Conservation (phyloP, 2,888 invertebrate species). For the Syrphus vitripennis region DNA sequence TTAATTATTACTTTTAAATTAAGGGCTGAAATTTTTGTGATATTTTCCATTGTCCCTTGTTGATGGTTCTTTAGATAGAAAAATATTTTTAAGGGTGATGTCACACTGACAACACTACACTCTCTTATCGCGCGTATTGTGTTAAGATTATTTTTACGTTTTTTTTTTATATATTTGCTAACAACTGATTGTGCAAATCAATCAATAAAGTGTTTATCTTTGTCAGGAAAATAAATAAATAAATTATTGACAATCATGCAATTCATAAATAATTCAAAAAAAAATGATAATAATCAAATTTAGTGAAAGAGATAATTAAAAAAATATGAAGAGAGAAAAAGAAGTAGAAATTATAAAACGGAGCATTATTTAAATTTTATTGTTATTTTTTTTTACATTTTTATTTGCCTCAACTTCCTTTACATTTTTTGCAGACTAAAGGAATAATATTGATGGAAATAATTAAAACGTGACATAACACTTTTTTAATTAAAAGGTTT, state of each 20-base stretch:
- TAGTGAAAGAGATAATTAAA: background rate
- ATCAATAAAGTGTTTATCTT: conserved; percentile 6
- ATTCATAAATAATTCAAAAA: background rate
- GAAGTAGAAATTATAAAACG: background rate
- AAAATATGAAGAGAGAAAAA: background rate
- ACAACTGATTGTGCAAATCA: conserved; percentile 17
- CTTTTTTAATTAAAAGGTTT: conserved; percentile 2
- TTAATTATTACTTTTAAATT: conserved; percentile 5
- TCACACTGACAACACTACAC: conserved; percentile 36
- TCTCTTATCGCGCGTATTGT: conserved; percentile 47
- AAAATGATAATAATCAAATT: background rate
- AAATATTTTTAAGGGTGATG: conserved; percentile 48
- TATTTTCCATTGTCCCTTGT: conserved; percentile 50
- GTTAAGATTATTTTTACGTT: background rate
- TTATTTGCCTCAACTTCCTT: conserved; percentile 24
- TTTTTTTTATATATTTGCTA: background rate
- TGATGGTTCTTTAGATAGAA: background rate
- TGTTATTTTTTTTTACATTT: background rate
- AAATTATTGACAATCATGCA: conserved; percentile 1
- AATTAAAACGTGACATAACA: background rate
- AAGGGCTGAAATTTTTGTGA: conserved; percentile 43
- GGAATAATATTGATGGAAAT: background rate
- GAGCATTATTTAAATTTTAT: background rate
- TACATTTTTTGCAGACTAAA: conserved; percentile 11
- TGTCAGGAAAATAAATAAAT: background rate